Base-by-base conservation (phyloP, 2,113 vertebrate genomes). In the Coptodon rendalli region DNA sequence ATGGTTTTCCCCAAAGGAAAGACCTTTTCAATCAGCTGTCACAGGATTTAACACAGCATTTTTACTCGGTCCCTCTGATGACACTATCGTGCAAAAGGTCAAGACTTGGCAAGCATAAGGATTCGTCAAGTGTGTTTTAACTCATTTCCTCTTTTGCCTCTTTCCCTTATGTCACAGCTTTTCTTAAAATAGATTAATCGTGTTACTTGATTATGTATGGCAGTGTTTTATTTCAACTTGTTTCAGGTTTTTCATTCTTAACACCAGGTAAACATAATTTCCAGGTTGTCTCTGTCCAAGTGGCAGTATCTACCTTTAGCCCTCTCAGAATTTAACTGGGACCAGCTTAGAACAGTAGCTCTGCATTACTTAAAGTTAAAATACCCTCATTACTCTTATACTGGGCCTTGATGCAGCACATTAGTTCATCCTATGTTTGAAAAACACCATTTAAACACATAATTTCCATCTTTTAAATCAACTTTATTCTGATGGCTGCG, bases 1-100 rank as follows among this genome's bases (percentile, higher is more conserved):
- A 78, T 71, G 78, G 71, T 40, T 38, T 78, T 56, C 29, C 89
- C 82, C 24, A 34, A 81, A 88, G 82, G 22, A 88, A 48, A 84
- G 50, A 68, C 48, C 83, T 80, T 84, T 80, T 81, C 76, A 56
- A 36, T 89, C 80, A 80, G 83, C 88, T 87, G 90, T 87, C 89
- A 63, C 27, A 50, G n/a, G 22, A 89, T 82, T 84, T 71, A 61
- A 86, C 36, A 27, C 34, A 19, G 54, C 9, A 38, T 71, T 84
- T 27, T 78, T 54, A 80, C 83, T 29, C 4, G 1, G 48, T 80
- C 22, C 27, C 36, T 54, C 31, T 63, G 63, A 78, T 80, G 16
- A 78, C 54, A 63, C n/a, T 5, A 7, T 63, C 13, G 13, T 10
- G n/a, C 43, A 87, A 81, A 66, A 83, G 31, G 84, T 31, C 84